Evolutionary conservation across 2,888 invertebrate genomes (phyloP).

Genomic region (Tetragonula carbonaria): DNA sequence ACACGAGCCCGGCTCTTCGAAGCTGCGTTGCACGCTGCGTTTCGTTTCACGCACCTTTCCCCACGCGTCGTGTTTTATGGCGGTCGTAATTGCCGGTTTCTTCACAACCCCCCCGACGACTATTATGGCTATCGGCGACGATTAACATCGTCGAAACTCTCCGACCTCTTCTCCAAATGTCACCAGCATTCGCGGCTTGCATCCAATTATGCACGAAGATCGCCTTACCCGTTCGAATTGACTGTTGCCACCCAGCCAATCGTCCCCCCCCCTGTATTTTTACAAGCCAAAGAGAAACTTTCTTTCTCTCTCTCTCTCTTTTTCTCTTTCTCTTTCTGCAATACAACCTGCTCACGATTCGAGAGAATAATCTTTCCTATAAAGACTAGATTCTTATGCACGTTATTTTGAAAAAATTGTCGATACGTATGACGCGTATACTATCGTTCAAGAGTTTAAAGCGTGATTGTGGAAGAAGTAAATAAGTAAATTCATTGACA

Average conservation of each 20-base stretch:
- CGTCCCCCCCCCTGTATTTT: not conserved
- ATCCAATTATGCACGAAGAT: constrained; percentile 34
- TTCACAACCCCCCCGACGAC: constrained; percentile 30
- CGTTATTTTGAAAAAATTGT: too few species aligned
- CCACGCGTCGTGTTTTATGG: constrained; percentile 36
- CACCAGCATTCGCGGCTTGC: constrained; percentile 33
- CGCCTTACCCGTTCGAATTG: not conserved
- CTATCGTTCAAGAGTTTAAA: too few species aligned
- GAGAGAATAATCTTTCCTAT: not conserved
- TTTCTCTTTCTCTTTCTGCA: not conserved
- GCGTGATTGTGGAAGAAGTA: too few species aligned
- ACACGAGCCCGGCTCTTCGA: not conserved
- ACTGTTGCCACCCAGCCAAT: not conserved
- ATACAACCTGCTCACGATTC: constrained; percentile 21
- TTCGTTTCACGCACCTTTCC: constrained; percentile 52
- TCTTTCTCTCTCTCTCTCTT: too few species aligned
- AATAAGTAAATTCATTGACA: too few species aligned
- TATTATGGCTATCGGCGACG: constrained; percentile 35
- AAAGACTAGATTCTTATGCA: too few species aligned
- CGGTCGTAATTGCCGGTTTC: constrained; percentile 48
- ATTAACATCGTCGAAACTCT: constrained; percentile 36
- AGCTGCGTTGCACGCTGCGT: constrained; percentile 18
- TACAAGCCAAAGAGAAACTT: not conserved
- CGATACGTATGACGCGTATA: too few species aligned
- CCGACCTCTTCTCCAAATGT: constrained; percentile 43